Conservation (phyloP, 2,113 vertebrate species). For the Triplophysa rosa region DNA sequence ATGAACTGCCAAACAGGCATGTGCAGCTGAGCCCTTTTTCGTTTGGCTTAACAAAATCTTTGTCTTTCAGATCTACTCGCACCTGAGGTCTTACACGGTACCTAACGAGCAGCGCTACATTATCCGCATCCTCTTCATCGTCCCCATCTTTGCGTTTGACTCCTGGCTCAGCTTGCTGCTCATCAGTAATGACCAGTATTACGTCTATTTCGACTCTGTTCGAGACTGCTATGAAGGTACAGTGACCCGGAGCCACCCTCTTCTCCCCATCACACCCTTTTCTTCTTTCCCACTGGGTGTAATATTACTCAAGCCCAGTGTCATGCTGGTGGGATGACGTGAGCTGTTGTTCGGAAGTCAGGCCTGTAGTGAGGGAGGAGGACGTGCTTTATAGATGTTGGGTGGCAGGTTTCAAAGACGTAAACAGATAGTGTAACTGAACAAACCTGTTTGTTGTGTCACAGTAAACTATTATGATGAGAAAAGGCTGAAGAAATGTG, state of each 20-base stretch:
- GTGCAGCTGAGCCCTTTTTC: background rate
- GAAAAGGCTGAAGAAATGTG: background rate
- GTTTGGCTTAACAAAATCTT: constrained; percentile 6
- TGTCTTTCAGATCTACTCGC: constrained; percentile 83
- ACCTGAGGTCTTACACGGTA: constrained; percentile 86
- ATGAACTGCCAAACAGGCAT: background rate
- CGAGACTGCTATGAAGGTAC: constrained; percentile 96
- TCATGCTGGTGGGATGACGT: background rate
- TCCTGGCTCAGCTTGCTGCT: constrained; percentile 98
- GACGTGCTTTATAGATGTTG: background rate
- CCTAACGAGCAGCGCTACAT: constrained; percentile 95
- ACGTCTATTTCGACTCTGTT: constrained; percentile 90
- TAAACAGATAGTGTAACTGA: constrained; percentile 39
- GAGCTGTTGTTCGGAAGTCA: constrained; percentile 13
- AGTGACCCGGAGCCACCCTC: constrained; percentile 57
- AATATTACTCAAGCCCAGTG: background rate
- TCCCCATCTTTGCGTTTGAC: constrained; percentile 90
- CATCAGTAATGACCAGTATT: constrained; percentile 88
- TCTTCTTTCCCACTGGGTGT: background rate
- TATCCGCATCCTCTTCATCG: constrained; percentile 93
- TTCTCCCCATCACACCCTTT: background rate
- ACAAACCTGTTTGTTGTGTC: constrained; percentile 65
- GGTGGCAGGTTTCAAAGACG: background rate
- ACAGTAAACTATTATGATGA: background rate
- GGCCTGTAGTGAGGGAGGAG: constrained; percentile 34